Base-by-base conservation (phyloP, 2,888 invertebrate species). In the Oscheius sp. region DNA sequence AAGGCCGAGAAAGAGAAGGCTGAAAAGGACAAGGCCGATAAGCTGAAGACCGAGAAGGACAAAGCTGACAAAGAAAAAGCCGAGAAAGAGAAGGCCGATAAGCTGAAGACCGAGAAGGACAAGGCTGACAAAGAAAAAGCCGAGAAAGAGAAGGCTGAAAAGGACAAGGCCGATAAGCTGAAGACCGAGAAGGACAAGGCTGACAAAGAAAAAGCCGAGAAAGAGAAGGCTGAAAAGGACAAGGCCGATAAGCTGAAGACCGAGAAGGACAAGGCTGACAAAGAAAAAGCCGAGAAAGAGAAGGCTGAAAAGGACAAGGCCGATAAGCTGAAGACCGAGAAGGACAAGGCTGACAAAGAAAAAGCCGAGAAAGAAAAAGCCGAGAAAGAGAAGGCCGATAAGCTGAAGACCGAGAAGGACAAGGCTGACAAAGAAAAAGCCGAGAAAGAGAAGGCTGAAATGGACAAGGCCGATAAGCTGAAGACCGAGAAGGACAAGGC, bases 1-100 rank as follows among this genome's bases (percentile, higher is more conserved):
- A 50, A 50, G 50, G 50, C 9, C 50, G 28, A 50, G 50, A 50
- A 22, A 17, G 50, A 22, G 24, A 50, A 50, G 50, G 26, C 28
- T 26, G 50, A 50, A 22, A 50, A 50, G 50, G 22, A 22, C 9
- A 50, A 50, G 50, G 22, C 26, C 50, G 50, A 50, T 8, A 50
- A 50, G 50, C 24, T 24, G 8, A 50, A 50, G 50, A 26, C 50
- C 26, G 50, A 50, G 22, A 50, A 50, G 50, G 22, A 22, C 22
- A 50, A 50, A 26, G 20, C 20, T 12, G 50, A 22, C 22, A 50
- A 44, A 17, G 45, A 44, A 20, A 44, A 50, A 26, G 26, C 28
- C 50, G 66, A 69, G 56, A 14, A 36, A 4, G 44, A 57, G 33
- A 50, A 50, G 50, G 50, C 50, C 50, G 50, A 50, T 5, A 50